Evolutionary conservation across 2,797 vertebrate species (phyloP).

Genomic region (Chaetophractus vellerosus): DNA sequence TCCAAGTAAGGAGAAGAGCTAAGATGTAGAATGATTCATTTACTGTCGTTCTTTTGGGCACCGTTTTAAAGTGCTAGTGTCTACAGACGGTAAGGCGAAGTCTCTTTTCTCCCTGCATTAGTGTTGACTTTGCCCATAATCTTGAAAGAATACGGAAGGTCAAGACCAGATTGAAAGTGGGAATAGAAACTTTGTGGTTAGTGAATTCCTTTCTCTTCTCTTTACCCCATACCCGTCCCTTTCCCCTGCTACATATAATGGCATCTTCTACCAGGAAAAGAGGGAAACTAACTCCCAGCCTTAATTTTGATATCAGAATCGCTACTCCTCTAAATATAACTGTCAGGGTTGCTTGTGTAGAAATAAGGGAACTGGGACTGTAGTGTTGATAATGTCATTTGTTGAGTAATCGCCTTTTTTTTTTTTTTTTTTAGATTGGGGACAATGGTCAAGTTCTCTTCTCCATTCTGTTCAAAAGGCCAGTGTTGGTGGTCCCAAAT

Average conservation of each 20-base stretch:
- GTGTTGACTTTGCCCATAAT: neutral
- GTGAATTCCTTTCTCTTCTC: constrained; percentile 59
- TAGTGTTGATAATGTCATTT: neutral
- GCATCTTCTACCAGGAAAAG: neutral
- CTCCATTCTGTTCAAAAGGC: neutral
- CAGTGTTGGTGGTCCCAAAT: neutral
- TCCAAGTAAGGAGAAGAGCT: neutral
- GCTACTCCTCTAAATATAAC: neutral
- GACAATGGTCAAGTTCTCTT: neutral
- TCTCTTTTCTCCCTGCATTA: neutral
- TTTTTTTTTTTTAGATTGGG: neutral
- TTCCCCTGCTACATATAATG: neutral
- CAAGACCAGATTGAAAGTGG: constrained; percentile 54
- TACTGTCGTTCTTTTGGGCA: neutral
- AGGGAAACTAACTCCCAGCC: neutral
- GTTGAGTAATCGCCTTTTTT: neutral
- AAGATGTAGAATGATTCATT: neutral
- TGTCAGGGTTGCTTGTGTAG: neutral
- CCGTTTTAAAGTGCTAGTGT: neutral
- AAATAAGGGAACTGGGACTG: neutral
- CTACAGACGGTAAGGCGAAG: neutral
- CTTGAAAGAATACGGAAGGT: constrained; percentile 45
- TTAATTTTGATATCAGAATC: neutral
- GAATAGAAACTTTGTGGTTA: constrained; percentile 56
- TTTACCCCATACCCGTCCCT: neutral